Percentiles rank a stretch among this genome's conserved stretches.
Evolutionary conservation across 2,888 invertebrate species (phyloP).

Genomic region (Chouioia cunea): DNA sequence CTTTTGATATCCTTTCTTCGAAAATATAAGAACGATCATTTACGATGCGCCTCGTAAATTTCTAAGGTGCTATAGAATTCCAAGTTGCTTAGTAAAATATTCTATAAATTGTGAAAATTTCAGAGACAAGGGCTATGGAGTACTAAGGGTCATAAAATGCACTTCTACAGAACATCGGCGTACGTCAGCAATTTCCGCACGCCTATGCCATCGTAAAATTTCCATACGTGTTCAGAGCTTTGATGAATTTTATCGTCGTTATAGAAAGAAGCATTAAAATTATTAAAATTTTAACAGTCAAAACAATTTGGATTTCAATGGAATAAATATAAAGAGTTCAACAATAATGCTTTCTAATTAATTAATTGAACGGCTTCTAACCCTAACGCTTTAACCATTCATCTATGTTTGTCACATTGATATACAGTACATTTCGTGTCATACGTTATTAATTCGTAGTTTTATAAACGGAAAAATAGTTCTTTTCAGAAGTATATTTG

Average conservation of each 20-base stretch:
- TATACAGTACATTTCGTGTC: no score
- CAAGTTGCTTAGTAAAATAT: not conserved
- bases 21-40: no score
- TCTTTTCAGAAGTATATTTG: no score
- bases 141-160: constrained; percentile 20
- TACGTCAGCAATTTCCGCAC: constrained; percentile 26
- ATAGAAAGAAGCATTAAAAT: not conserved
- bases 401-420: no score
- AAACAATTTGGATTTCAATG: not conserved
- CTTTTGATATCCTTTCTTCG: no score
- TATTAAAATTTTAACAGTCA: constrained; percentile 15
- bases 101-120: constrained; percentile 19
- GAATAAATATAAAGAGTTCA: no score
- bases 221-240: constrained; percentile 10
- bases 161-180: constrained; percentile 16
- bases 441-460: no score
- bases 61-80: not conserved
- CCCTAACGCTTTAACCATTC: no score
- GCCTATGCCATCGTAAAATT: constrained; percentile 22
- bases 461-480: no score
- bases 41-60: no score
- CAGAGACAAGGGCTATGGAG: not conserved
- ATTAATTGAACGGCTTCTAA: no score
- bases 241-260: constrained; percentile 33
- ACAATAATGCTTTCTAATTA: no score